A percentile compares a stretch with the other conserved stretches of the same genome.
These are phyloP conservation scores for Drosophila varians DNA, from an alignment of 1,140 invertebrate species.

Conservation along the genomic window DNA sequence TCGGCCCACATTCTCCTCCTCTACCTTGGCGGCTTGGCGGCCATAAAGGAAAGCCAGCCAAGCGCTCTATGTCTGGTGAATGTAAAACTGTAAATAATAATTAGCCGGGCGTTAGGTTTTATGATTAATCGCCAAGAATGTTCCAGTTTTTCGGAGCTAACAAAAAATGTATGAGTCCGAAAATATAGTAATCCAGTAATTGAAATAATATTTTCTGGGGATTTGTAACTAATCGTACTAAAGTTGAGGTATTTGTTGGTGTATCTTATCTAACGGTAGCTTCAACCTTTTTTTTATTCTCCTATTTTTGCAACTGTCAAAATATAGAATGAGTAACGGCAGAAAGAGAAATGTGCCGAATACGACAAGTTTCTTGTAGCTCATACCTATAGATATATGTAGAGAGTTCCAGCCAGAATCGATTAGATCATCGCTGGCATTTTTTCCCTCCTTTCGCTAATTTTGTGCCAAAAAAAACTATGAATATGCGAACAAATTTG, in stretches of 20 bases:
- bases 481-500: constrained; percentile 55
- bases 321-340: constrained; percentile 32
- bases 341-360: constrained; percentile 49
- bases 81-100: constrained; percentile 43
- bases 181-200: not conserved
- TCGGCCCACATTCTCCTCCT: constrained; percentile 42
- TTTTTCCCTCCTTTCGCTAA: constrained; percentile 25
- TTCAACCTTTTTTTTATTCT: constrained; percentile 21
- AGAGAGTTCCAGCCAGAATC: constrained; percentile 40
- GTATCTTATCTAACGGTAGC: constrained; percentile 31
- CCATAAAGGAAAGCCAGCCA: constrained; percentile 34
- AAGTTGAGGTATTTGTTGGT: not conserved
- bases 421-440: constrained; percentile 70
- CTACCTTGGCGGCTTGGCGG: constrained; percentile 19
- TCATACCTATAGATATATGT: constrained; percentile 1
- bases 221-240: not conserved
- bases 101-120: constrained; percentile 30
- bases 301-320: constrained; percentile 7
- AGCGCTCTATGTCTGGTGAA: constrained; percentile 25
- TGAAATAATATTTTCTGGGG: not conserved
- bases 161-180: not conserved
- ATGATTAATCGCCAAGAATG: constrained; percentile 34
- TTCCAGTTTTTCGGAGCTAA: not conserved
- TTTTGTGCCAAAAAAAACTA: constrained; percentile 26
- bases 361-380: constrained; percentile 9